Evolutionary conservation across 2,797 vertebrate species (phyloP).

Genomic region (Pangasius macronema): DNA sequence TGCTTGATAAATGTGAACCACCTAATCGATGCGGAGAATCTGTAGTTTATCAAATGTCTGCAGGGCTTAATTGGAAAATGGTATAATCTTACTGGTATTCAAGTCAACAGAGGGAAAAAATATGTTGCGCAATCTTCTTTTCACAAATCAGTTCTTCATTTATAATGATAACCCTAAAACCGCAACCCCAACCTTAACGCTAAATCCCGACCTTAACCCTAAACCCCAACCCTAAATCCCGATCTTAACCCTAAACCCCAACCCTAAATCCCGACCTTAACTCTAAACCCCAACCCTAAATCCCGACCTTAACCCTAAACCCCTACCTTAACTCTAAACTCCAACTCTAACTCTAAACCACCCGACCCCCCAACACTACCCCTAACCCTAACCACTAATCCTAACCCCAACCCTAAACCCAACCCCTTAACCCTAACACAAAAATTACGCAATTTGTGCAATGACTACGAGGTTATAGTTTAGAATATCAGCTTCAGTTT

Average conservation of each 20-base stretch:
- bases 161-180: not conserved
- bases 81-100: not conserved
- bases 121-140: not conserved
- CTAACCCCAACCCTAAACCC: not conserved
- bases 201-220: not conserved
- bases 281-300: not conserved
- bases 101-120: not conserved
- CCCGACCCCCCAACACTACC: too few species aligned
- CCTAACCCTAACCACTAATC: not conserved
- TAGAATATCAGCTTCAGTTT: not conserved
- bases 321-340: not conserved
- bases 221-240: not conserved
- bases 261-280: not conserved
- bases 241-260: too few species aligned
- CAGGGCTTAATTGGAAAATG: not conserved
- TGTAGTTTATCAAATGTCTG: not conserved
- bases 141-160: not conserved
- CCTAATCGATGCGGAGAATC: not conserved
- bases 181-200: not conserved
- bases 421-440: not conserved
- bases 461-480: not conserved
- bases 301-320: not conserved
- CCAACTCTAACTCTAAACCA: not conserved
- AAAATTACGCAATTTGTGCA: not conserved
- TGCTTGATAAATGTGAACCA: not conserved